These are phyloP conservation scores for Cichladusa arquata DNA, from an alignment of 2,113 vertebrate species.

Conservation along the genomic window DNA sequence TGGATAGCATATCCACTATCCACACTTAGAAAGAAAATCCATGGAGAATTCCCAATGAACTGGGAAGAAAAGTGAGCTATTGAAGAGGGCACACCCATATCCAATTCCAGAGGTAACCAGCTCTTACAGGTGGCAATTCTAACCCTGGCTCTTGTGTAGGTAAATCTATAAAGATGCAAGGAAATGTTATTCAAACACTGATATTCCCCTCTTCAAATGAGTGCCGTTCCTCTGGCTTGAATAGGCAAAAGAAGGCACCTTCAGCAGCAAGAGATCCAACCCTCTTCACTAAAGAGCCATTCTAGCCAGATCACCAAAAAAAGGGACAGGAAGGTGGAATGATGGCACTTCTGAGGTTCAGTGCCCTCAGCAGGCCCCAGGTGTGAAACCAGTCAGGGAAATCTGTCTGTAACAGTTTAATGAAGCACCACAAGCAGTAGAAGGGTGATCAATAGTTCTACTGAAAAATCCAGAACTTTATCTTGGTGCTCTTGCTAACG, in stretches of 20 bases:
- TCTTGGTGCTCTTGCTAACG: background rate
- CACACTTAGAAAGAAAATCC: background rate
- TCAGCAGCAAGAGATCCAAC: background rate
- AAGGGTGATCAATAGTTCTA: background rate
- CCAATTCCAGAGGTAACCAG: background rate
- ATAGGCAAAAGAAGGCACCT: background rate
- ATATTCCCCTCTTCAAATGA: background rate
- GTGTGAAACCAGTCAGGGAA: background rate
- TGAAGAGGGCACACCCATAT: background rate
- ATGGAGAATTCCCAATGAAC: background rate
- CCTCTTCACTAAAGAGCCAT: background rate
- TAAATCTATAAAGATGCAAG: background rate
- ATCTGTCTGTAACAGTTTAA: background rate
- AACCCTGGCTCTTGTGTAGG: background rate
- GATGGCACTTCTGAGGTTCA: background rate
- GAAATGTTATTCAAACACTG: background rate
- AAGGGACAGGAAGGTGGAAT: background rate
- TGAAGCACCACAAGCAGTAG: background rate
- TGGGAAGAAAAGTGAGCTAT: background rate
- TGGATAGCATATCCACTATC: background rate
- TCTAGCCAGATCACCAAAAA: background rate
- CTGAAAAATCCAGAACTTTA: background rate
- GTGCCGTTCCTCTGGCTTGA: background rate
- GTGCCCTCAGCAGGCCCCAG: background rate
- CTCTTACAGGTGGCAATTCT: background rate